phyloP scores from a whole-genome alignment of 2,113 vertebrate genomes.

The Marmota flaviventris region DNA sequence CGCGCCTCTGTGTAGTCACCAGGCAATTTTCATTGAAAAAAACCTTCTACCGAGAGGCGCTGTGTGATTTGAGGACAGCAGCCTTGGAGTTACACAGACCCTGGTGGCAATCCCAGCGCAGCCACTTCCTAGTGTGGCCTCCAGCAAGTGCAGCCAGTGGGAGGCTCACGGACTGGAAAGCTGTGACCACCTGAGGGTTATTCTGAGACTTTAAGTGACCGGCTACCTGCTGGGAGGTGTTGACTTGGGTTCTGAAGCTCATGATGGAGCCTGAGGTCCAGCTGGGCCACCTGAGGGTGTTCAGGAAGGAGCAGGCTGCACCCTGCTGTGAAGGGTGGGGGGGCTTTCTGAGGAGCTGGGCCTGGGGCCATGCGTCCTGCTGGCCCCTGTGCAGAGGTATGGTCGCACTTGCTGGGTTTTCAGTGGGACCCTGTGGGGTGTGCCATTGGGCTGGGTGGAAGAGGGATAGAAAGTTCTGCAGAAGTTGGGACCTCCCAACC shows the following conservation, averaged over 20 bases:
- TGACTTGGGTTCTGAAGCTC: too few species aligned
- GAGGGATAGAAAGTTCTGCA: background rate
- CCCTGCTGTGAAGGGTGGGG: background rate
- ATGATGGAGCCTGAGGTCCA: too few species aligned
- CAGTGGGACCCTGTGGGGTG: too few species aligned
- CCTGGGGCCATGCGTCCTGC: accelerated
- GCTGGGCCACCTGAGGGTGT: background rate
- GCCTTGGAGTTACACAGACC: background rate
- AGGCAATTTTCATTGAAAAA: background rate
- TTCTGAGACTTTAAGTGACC: background rate
- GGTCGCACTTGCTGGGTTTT: background rate
- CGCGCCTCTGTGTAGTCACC: too few species aligned
- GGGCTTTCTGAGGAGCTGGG: background rate
- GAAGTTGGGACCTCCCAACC: background rate
- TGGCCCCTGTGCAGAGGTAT: background rate
- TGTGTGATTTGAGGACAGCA: background rate
- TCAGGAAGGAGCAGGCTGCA: background rate
- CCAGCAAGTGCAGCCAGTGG: background rate
- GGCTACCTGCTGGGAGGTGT: background rate
- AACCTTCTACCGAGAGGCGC: background rate
- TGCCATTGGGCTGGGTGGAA: background rate
- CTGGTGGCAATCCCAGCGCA: background rate
- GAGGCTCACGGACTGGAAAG: background rate
- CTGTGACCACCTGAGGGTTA: background rate
- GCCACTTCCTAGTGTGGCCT: background rate